These are phyloP conservation scores for Noctua pronuba DNA, from an alignment of 2,888 invertebrate species.

Conservation along the genomic window DNA sequence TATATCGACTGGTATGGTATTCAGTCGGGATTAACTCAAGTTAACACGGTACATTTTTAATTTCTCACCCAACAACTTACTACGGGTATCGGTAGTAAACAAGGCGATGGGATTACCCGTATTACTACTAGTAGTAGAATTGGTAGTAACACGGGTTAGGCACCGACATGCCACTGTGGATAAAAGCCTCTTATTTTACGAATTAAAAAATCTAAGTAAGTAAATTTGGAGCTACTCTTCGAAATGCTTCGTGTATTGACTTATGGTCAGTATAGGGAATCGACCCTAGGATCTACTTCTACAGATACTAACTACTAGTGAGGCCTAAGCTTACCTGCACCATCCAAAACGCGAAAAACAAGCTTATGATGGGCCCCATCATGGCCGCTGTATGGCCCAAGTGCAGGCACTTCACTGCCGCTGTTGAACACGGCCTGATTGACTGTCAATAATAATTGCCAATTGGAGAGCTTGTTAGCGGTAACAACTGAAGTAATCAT, in stretches of 20 bases:
- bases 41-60: not conserved
- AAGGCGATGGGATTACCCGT: too few species aligned
- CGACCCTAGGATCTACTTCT: not conserved
- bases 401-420: conserved; percentile 24
- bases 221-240: too few species aligned
- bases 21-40: not conserved
- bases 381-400: conserved; percentile 21
- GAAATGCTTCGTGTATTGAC: not conserved
- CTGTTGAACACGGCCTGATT: conserved; percentile 19
- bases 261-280: not conserved
- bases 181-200: too few species aligned
- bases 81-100: not conserved
- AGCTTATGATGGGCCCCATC: conserved; percentile 18
- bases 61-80: not conserved
- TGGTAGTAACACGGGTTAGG: too few species aligned
- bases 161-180: too few species aligned
- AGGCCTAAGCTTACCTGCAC: conserved; percentile 40
- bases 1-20: not conserved
- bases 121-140: too few species aligned
- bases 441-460: conserved; percentile 44
- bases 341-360: conserved; percentile 32
- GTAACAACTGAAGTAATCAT: conserved; percentile 8
- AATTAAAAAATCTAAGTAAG: too few species aligned
- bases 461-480: conserved; percentile 33
- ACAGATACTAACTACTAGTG: not conserved